phyloP scores from a whole-genome alignment of 2,797 vertebrate species.

The Propithecus deckenii region DNA sequence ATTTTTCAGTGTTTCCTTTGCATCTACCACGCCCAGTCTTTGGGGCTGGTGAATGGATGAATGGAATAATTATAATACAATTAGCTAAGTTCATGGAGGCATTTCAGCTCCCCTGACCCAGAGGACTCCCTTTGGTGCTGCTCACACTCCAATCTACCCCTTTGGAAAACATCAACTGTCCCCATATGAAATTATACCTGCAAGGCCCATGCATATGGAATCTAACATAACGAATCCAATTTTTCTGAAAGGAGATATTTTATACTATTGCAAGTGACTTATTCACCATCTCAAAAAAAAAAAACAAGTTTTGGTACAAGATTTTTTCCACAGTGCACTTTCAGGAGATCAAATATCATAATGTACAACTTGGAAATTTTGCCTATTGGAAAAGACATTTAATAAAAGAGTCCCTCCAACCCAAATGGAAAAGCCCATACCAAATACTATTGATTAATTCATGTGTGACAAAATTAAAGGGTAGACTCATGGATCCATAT shows the following conservation, averaged over 20 bases:
- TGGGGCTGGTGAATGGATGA: background rate
- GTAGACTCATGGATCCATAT: background rate
- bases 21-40: background rate
- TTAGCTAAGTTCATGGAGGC: background rate
- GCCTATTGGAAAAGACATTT: background rate
- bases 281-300: background rate
- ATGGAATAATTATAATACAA: background rate
- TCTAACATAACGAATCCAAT: background rate
- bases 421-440: background rate
- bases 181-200: background rate
- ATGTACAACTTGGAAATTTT: background rate
- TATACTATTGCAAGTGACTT: background rate
- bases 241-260: background rate
- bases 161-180: background rate
- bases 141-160: background rate
- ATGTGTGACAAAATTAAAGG: background rate
- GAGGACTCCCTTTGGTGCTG: background rate
- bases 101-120: background rate
- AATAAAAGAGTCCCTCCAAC: background rate
- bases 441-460: background rate
- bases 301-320: background rate
- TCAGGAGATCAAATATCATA: background rate
- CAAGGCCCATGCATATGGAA: background rate
- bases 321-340: background rate
- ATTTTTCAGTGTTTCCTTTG: background rate